Base-by-base conservation (phyloP, 2,888 invertebrate species). In the Leucoptera coffeella region DNA sequence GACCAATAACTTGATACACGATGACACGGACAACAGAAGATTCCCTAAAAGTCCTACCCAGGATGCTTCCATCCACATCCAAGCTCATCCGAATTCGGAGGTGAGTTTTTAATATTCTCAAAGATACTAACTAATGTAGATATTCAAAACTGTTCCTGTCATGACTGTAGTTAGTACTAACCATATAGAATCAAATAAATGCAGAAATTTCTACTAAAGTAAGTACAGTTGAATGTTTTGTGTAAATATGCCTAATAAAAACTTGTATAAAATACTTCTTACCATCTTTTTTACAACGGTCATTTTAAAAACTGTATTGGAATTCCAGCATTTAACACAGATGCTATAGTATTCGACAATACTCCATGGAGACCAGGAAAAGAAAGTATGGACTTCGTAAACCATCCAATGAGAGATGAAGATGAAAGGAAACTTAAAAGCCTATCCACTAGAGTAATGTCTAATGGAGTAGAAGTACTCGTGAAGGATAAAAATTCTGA, bases 391-490 rank as follows among this genome's bases (percentile, higher is more conserved):
- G 52, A 53, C 17, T 24, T 50, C 22, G 38, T 39, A 29, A 71
- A 65, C 33, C 69, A 61, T 38, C 59, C 60, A 38, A 54, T 56
- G 30, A 50, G 71, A 32, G 67, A 67, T 40, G 58, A 77, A 40
- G 74, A 75, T 34, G 76, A 79, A 40, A 73, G 84, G 28, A 77
- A 50, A 32, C 32, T 65, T 10, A 81, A 57, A 79, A 87, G 61
- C 59, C 61, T 91, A 35, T 89, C 89, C 1, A 91, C 90, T 11
- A 80, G 89, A 40, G 74, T 89, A 23, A 89, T 91, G 89, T 86
- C 88, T 4, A 92, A 92, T 50, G 91, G 91, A 12, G 91, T 92
- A 1, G 89, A 89, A 60, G 88, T 92, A 13, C 83, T 92, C 35
- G 90, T 91, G 11, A 67, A 59, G 36, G 65, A 67, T 28, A 67